Conservation (phyloP, 1,140 invertebrate species). For the Drosophila sproati region DNA sequence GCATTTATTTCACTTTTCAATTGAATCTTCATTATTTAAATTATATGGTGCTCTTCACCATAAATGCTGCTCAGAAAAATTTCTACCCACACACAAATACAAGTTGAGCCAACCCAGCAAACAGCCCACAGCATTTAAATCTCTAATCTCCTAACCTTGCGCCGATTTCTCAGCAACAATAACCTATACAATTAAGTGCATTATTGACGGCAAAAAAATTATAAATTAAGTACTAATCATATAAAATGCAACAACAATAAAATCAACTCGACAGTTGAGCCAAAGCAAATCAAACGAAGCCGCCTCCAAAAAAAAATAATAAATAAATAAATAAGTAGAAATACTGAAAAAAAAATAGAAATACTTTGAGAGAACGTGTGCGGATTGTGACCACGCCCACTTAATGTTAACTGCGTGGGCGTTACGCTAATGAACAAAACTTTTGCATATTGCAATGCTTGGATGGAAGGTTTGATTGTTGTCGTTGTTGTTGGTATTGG, state of each 20-base stretch:
- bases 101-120: conserved; percentile 28
- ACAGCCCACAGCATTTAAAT: conserved; percentile 33
- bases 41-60: not conserved
- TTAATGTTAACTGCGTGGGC: conserved; percentile 71
- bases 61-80: conserved; percentile 14
- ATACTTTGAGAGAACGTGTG: conserved; percentile 44
- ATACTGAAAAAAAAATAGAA: conserved; percentile 15
- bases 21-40: not conserved
- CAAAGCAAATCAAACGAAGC: conserved; percentile 72
- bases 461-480: conserved; percentile 72
- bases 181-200: conserved; percentile 57
- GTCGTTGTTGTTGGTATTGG: conserved; percentile 42
- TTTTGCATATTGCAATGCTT: conserved; percentile 64
- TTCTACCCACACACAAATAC: conserved; percentile 21
- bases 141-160: conserved; percentile 48
- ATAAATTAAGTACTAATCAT: conserved; percentile 82
- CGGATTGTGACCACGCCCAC: conserved; percentile 59
- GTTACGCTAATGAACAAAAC: conserved; percentile 76
- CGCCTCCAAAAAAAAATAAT: conserved; percentile 50
- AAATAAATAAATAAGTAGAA: conserved; percentile 17
- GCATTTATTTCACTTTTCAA: not conserved
- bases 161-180: conserved; percentile 39
- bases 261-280: conserved; percentile 60
- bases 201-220: conserved; percentile 66
- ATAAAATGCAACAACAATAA: conserved; percentile 71